Evolutionary conservation across 2,113 vertebrate genomes (phyloP).

Genomic region (Pyrgilauda ruficollis): DNA sequence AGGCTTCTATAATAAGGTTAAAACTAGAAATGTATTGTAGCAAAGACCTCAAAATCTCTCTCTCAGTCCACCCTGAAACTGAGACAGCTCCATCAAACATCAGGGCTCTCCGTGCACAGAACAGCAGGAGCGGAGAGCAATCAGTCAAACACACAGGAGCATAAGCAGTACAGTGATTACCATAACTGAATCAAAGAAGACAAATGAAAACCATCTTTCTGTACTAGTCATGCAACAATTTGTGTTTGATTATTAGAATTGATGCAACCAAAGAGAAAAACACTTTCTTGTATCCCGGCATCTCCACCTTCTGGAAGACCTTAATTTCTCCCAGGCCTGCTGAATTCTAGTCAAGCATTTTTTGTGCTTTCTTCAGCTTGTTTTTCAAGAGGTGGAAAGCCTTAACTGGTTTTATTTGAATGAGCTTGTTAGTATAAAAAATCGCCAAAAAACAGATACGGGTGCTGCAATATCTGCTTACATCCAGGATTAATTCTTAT

Average conservation of each 20-base stretch:
- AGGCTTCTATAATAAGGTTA: not conserved
- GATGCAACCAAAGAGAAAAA: not conserved
- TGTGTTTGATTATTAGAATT: slow-evolving; percentile 1
- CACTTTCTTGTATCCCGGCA: not conserved
- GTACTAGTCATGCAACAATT: not conserved
- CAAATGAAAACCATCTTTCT: slow-evolving; percentile 36
- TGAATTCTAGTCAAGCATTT: not conserved
- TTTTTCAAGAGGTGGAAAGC: not conserved
- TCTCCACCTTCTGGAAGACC: not conserved
- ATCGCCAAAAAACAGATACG: not conserved
- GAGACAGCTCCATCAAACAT: not conserved
- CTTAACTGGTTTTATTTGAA: not conserved
- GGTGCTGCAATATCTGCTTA: not conserved
- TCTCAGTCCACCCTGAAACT: not conserved
- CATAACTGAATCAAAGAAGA: slow-evolving; percentile 13
- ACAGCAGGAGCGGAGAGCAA: not conserved
- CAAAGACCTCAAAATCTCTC: not conserved
- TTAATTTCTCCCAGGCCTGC: not conserved
- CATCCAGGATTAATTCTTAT: not conserved
- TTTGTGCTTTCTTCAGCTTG: not conserved
- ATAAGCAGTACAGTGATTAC: slow-evolving; percentile 1
- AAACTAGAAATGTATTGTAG: not conserved
- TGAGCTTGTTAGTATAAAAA: not conserved
- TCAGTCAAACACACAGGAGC: not conserved
- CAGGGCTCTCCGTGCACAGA: not conserved